A percentile compares a stretch with the other conserved stretches of the same genome.
phyloP scores from a whole-genome alignment of 2,113 vertebrate genomes.

The Boulengeromyrus knoepffleri region DNA sequence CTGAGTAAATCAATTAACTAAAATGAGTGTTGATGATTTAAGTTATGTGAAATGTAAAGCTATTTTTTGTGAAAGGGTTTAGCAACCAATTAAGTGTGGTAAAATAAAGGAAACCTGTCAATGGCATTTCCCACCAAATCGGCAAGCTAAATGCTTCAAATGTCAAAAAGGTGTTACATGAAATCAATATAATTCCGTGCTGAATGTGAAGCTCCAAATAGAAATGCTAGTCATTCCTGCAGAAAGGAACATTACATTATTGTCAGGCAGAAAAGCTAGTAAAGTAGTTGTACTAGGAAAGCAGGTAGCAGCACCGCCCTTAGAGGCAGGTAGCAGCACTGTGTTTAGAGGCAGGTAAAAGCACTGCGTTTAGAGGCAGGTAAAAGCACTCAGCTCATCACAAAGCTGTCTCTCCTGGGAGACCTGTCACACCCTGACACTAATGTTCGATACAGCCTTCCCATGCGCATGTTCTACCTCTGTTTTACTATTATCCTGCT shows the following conservation, averaged over 20 bases:
- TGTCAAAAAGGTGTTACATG: background rate
- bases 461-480: background rate
- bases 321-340: background rate
- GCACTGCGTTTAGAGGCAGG: background rate
- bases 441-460: background rate
- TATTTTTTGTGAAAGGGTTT: background rate
- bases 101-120: background rate
- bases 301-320: background rate
- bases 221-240: background rate
- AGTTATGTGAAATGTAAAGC: background rate
- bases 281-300: background rate
- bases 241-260: background rate
- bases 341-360: background rate
- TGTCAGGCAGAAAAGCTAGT: background rate
- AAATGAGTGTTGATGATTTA: background rate
- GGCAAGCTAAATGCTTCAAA: background rate
- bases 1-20: background rate
- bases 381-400: background rate
- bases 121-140: background rate
- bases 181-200: background rate
- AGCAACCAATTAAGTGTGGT: background rate
- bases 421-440: background rate
- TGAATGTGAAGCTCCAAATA: background rate
- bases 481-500: background rate
- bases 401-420: background rate